Conservation (phyloP, 2,888 invertebrate species). For the Mactromeris polynyma region DNA sequence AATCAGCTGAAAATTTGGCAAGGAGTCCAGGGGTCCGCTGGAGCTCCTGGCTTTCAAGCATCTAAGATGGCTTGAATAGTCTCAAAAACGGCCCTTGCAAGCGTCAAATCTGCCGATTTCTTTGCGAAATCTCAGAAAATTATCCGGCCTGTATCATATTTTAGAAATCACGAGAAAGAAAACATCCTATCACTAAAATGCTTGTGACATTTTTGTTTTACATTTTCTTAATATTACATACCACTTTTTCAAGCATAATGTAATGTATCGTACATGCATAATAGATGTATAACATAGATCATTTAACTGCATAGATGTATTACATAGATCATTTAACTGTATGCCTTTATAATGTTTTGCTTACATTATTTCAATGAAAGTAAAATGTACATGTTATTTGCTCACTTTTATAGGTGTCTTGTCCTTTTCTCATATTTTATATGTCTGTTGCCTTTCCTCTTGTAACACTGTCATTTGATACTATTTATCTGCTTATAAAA, state of each 20-base stretch:
- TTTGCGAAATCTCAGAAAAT: too few species aligned
- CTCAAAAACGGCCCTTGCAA: too few species aligned
- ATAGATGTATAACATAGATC: neutral
- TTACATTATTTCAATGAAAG: neutral
- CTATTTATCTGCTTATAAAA: constrained; percentile 10
- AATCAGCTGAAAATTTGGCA: too few species aligned
- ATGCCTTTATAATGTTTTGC: neutral
- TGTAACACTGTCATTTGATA: neutral
- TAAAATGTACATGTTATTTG: constrained; percentile 2
- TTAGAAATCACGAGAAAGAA: neutral
- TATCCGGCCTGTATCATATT: too few species aligned
- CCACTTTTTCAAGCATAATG: neutral
- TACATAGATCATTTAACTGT: neutral
- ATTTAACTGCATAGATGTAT: neutral
- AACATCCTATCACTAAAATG: neutral
- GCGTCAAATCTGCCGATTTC: too few species aligned
- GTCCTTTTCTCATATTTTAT: neutral
- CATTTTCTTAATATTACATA: neutral
- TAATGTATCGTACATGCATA: neutral
- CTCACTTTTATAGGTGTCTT: constrained; percentile 2
- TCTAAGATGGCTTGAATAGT: too few species aligned
- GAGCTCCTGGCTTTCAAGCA: too few species aligned
- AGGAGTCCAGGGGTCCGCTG: too few species aligned
- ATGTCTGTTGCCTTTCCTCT: neutral
- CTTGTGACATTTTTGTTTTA: neutral